Percentiles rank a stretch among this genome's conserved stretches.
phyloP scores from a whole-genome alignment of 2,113 vertebrate genomes.

The Gambusia affinis region DNA sequence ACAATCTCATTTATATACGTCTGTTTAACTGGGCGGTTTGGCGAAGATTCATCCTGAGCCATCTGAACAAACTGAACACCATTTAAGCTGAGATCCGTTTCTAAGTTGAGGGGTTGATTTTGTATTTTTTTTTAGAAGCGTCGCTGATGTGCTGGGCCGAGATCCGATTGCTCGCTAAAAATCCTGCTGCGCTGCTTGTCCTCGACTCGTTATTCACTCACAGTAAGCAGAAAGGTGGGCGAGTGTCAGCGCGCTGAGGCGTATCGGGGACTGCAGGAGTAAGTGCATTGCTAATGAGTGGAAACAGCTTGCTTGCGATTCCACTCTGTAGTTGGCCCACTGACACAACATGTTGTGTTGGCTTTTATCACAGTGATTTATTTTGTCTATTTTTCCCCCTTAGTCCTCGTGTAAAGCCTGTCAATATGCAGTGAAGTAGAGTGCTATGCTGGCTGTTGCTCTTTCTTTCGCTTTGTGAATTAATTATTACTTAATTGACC shows the following conservation, averaged over 20 bases:
- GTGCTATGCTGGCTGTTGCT: not conserved
- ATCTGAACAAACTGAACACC: not conserved
- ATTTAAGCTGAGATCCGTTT: not conserved
- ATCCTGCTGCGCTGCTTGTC: conserved; percentile 37
- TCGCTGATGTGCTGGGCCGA: conserved; percentile 8
- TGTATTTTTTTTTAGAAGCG: conserved; percentile 6
- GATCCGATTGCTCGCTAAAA: conserved; percentile 16
- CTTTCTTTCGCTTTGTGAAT: not conserved
- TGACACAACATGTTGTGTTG: conserved; percentile 30
- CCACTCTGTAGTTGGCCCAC: conserved; percentile 14
- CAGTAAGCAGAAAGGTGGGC: conserved; percentile 60
- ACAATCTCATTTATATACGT: not conserved
- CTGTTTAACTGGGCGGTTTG: not conserved
- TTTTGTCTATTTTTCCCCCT: not conserved
- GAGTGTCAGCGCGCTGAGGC: conserved; percentile 40
- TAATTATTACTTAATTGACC: not conserved
- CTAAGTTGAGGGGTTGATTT: conserved; percentile 2
- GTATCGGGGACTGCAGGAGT: conserved; percentile 19
- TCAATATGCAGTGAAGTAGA: not conserved
- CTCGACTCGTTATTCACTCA: conserved; percentile 13
- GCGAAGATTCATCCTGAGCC: not conserved
- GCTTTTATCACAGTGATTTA: not conserved
- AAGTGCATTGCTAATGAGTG: conserved; percentile 61
- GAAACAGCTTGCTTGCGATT: conserved; percentile 61
- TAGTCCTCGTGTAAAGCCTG: not conserved